phyloP scores from a whole-genome alignment of 2,113 vertebrate species.

The Xenus cinereus region DNA sequence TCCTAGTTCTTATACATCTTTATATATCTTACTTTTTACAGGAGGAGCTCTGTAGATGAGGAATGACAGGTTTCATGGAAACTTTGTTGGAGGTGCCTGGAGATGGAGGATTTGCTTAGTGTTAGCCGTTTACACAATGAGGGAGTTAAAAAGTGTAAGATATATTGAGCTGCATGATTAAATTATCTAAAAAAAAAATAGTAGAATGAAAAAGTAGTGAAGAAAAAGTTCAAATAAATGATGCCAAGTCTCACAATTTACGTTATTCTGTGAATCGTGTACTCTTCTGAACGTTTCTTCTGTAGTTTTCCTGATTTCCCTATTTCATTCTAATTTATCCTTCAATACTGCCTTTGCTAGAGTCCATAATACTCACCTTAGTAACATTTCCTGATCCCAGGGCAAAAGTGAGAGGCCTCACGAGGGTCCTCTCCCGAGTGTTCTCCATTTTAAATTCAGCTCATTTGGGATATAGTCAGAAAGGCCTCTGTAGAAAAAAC shows the following conservation, averaged over 20 bases:
- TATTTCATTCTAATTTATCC: not conserved
- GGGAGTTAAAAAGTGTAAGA: not conserved
- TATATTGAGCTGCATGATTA: not conserved
- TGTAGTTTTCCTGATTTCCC: not conserved
- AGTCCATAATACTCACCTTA: no score
- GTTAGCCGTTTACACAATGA: not conserved
- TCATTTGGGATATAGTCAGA: not conserved
- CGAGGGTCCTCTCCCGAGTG: rapidly evolving
- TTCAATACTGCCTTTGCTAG: rapidly evolving
- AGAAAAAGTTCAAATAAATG: not conserved
- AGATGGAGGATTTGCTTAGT: not conserved
- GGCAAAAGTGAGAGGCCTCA: not conserved
- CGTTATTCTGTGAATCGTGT: not conserved
- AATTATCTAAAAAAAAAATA: not conserved
- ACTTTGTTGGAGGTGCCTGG: not conserved
- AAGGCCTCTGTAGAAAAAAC: not conserved
- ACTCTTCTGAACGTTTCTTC: not conserved
- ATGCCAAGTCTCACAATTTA: not conserved
- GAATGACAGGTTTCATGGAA: not conserved
- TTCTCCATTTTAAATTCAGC: not conserved
- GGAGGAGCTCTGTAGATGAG: not conserved
- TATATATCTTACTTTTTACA: not conserved
- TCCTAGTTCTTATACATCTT: not conserved
- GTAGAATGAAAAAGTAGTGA: not conserved
- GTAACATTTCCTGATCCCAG: not conserved